phyloP scores from a whole-genome alignment of 2,888 invertebrate genomes.

The Pseudococcus jackbeardsleyi region DNA sequence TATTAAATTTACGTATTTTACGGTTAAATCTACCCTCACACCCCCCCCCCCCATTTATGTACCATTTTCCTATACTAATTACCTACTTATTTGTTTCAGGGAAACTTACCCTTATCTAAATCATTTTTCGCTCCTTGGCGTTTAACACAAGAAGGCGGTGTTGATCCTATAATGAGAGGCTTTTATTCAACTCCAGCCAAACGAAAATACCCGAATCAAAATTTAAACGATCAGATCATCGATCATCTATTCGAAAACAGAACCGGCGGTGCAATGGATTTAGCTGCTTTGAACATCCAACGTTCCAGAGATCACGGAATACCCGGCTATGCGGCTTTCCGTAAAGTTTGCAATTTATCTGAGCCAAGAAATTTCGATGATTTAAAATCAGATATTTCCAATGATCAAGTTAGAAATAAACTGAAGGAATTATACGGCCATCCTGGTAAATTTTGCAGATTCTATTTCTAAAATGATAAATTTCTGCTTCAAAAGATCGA shows the following conservation, averaged over 20 bases:
- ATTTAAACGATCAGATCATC: slow-evolving; percentile 93
- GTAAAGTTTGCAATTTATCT: slow-evolving; percentile 87
- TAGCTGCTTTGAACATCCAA: slow-evolving; percentile 97
- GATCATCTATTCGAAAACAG: slow-evolving; percentile 86
- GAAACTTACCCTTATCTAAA: slow-evolving; percentile 87
- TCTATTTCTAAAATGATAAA: background rate
- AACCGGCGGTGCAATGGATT: slow-evolving; percentile 92
- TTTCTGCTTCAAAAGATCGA: background rate
- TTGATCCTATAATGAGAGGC: slow-evolving; percentile 95
- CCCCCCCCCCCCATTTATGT: no score
- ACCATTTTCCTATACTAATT: no score
- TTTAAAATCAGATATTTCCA: slow-evolving; percentile 82
- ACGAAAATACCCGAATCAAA: slow-evolving; percentile 86
- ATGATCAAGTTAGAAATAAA: slow-evolving; percentile 79
- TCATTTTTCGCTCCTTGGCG: slow-evolving; percentile 99
- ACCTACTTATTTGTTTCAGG: slow-evolving; percentile 65
- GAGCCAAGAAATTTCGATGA: slow-evolving; percentile 87
- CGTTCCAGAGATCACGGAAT: slow-evolving; percentile 94
- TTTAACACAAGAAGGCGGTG: slow-evolving; percentile 95
- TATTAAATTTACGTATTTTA: background rate
- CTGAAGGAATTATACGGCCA: slow-evolving; percentile 90
- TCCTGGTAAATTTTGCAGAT: slow-evolving; percentile 73
- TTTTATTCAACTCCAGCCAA: slow-evolving; percentile 92
- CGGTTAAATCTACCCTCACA: no score
- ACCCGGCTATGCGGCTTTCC: slow-evolving; percentile 89